These are phyloP conservation scores for Bambusicola thoracicus DNA, from an alignment of 2,113 vertebrate genomes.

Conservation along the genomic window DNA sequence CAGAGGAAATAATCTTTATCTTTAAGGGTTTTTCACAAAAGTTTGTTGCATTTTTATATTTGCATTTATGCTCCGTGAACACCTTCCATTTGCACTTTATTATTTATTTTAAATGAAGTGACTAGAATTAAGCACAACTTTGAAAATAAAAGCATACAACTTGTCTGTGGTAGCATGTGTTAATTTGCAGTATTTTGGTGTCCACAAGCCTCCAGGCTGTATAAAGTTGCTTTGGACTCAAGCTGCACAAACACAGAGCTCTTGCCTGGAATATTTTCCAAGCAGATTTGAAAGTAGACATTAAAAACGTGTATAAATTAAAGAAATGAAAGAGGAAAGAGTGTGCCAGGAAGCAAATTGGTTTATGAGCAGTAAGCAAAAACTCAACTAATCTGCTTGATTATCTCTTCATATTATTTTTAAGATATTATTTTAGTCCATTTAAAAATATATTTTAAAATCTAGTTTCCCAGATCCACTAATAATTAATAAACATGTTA, in stretches of 20 bases:
- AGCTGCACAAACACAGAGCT: neutral
- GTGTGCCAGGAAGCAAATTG: neutral
- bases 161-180: neutral
- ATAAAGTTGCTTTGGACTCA: neutral
- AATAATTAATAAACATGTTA: constrained; percentile 36
- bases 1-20: neutral
- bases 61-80: neutral
- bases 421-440: neutral
- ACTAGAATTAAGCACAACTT: neutral
- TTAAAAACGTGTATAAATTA: constrained; percentile 30
- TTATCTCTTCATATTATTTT: neutral
- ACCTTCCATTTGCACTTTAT: neutral
- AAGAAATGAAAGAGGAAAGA: neutral
- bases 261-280: neutral
- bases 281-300: constrained; percentile 36
- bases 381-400: neutral
- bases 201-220: neutral
- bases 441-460: neutral
- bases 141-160: neutral
- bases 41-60: neutral
- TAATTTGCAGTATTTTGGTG: neutral
- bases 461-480: neutral
- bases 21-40: neutral
- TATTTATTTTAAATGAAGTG: neutral
- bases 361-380: neutral